Evolutionary conservation across 2,113 vertebrate species (phyloP), one percentile per base, ranked within the genome.

Genomic region (Aplodontia rufa): DNA sequence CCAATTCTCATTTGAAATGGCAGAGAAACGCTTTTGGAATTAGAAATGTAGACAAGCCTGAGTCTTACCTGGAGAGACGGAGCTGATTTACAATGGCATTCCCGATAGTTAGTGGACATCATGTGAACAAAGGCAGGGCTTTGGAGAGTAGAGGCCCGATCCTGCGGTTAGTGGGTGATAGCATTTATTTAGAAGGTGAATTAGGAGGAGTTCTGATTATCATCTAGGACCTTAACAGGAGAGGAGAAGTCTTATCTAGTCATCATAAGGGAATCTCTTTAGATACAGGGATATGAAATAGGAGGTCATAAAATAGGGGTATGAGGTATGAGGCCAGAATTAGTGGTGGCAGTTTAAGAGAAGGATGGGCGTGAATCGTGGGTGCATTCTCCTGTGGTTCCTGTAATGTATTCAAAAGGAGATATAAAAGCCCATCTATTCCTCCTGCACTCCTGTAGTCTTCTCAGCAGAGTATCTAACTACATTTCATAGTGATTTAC

Each of bases 41-140:
- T 7, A 30, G 58, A 87, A 49, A 60, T 71, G 72, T 79, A 80
- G 45, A 71, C 7, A 78, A 51, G 30, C 2, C 22, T 64, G 53
- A 19, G 1, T 45, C 28, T 19, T 78, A 68, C 20, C 24, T 88
- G 93, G 53, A 26, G 12, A 75, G 6, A 32, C 91, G n/a, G 62
- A 93, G 10, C n/a, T 94, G 71, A 68, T 76, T 81, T 81, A 20
- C 28, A 78, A 30, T 88, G 69, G 3, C 19, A 40, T 96, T 93
- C 49, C 19, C 49, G 74, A 60, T 35, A n/a, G 40, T 74, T 35
- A n/a, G 40, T 74, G 40, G 47, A 24, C 35, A 64, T 4, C 22
- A 20, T 35, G 64, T n/a, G 64, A 93, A 45, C 55, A 89, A 87
- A 87, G 30, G 13, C 40, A 79, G 22, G 17, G 11, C 32, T 51